Percentiles rank a stretch among this genome's conserved stretches.
phyloP scores from a whole-genome alignment of 1,140 invertebrate genomes.

The Listronotus bonariensis region DNA sequence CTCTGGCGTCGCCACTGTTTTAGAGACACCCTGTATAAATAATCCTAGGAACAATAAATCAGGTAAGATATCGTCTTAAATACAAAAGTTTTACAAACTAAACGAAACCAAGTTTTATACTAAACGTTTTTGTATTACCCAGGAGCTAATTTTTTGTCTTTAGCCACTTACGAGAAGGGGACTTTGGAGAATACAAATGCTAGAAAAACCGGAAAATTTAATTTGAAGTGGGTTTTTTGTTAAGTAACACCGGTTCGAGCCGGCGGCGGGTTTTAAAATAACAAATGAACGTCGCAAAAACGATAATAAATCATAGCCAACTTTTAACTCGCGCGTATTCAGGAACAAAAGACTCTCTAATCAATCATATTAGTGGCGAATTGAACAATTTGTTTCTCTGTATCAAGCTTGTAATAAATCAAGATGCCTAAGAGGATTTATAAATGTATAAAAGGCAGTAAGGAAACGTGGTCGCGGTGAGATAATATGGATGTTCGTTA shows the following conservation, averaged over 20 bases:
- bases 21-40: no score
- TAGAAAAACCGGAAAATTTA: conserved; percentile 5
- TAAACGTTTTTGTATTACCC: no score
- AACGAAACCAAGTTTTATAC: no score
- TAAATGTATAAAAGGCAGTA: conserved; percentile 9
- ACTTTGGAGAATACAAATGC: no score
- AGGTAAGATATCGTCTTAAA: no score
- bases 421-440: conserved; percentile 23
- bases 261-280: conserved; percentile 31
- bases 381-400: conserved; percentile 41
- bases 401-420: conserved; percentile 36
- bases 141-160: no score
- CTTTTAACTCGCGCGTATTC: conserved; percentile 37
- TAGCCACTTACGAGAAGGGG: no score
- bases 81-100: no score
- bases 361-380: conserved; percentile 42
- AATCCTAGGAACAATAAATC: no score
- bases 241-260: conserved; percentile 5
- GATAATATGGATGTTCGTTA: neutral
- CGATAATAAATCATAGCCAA: conserved; percentile 38
- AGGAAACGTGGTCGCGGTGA: neutral
- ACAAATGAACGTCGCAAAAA: conserved; percentile 35
- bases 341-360: conserved; percentile 39
- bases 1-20: no score
- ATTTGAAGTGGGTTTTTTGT: conserved; percentile 5